phyloP scores from a whole-genome alignment of 2,888 invertebrate genomes.

The Cremastinae sp. region DNA sequence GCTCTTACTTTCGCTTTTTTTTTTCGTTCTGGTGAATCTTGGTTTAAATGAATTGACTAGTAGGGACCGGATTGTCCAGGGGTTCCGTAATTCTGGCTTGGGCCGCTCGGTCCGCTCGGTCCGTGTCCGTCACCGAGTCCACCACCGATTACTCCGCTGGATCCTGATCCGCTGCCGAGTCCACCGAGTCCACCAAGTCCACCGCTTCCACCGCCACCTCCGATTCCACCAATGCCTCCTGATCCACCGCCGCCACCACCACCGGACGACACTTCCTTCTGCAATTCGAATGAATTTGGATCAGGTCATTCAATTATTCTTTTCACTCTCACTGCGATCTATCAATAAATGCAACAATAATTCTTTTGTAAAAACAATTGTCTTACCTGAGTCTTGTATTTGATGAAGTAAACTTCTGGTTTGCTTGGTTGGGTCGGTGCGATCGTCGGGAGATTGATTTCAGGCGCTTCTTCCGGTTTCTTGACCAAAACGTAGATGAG shows the following conservation, averaged over 20 bases:
- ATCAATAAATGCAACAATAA: too few species aligned
- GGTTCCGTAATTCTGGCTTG: conserved; percentile 84
- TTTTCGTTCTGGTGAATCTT: conserved; percentile 3
- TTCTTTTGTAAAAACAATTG: too few species aligned
- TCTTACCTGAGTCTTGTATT: conserved; percentile 87
- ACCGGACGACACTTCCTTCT: conserved; percentile 64
- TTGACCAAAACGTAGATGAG: conserved; percentile 94
- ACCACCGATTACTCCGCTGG: conserved; percentile 63
- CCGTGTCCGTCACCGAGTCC: conserved; percentile 72
- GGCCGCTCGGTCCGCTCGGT: conserved; percentile 76
- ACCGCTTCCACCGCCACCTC: conserved; percentile 66
- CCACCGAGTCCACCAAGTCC: conserved; percentile 65
- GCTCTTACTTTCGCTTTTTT: too few species aligned
- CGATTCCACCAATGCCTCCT: conserved; percentile 67
- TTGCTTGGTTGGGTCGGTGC: conserved; percentile 92
- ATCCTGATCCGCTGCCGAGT: conserved; percentile 65
- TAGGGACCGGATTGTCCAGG: conserved; percentile 87
- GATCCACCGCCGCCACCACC: conserved; percentile 66
- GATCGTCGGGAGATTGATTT: conserved; percentile 88
- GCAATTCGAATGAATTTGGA: conserved; percentile 31
- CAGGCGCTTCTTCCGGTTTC: conserved; percentile 92
- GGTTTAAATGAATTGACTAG: conserved; percentile 79
- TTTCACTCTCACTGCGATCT: too few species aligned
- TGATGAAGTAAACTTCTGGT: conserved; percentile 95
- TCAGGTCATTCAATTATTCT: too few species aligned